A percentile compares a stretch with the other conserved stretches of the same genome.
Conservation (phyloP, 2,888 invertebrate genomes). For the Nesidiocoris tenuis region DNA sequence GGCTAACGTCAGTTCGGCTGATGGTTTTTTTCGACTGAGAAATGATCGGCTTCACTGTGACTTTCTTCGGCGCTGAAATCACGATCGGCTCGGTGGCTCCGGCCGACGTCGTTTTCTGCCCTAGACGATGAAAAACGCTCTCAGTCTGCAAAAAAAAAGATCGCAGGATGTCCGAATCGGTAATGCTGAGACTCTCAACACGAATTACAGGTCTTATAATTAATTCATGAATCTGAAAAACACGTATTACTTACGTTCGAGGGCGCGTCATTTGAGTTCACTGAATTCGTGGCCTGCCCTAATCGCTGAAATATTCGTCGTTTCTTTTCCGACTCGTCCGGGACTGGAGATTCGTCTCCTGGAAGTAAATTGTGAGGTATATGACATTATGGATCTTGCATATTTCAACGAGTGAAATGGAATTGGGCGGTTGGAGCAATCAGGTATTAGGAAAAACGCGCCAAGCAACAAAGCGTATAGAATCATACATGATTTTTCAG, state of each 20-base stretch:
- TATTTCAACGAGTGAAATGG: too few species aligned
- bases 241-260: slow-evolving; percentile 18
- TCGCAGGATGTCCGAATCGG: too few species aligned
- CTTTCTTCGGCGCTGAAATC: neutral
- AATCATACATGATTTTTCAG: too few species aligned
- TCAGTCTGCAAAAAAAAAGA: slow-evolving; percentile 7
- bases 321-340: slow-evolving; percentile 32
- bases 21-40: neutral
- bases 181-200: too few species aligned
- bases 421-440: too few species aligned
- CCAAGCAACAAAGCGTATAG: too few species aligned
- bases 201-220: too few species aligned
- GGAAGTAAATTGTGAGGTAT: neutral
- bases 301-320: slow-evolving; percentile 30
- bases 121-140: slow-evolving; percentile 27
- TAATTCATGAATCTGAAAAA: too few species aligned
- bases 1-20: neutral
- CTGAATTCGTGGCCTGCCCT: slow-evolving; percentile 6
- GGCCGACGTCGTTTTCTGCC: slow-evolving; percentile 8
- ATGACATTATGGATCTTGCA: too few species aligned
- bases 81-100: neutral
- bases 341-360: slow-evolving; percentile 12
- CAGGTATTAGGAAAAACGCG: too few species aligned
- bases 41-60: slow-evolving; percentile 25
- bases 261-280: neutral